Conservation (phyloP, 2,797 vertebrate genomes). For the Diplodus sargus region DNA sequence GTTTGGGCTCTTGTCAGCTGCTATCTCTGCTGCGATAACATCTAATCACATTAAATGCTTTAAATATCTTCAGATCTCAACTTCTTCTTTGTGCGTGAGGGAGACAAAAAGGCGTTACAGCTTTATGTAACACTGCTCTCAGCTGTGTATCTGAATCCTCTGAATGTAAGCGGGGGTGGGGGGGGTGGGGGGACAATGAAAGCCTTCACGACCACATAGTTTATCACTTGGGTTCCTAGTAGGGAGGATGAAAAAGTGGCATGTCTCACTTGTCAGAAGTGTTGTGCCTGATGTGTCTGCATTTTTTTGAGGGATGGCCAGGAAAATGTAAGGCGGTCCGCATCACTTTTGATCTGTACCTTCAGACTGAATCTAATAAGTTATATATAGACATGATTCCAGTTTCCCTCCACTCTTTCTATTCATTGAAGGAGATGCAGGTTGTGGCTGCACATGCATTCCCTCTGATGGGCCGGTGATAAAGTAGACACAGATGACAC, state of each 20-base stretch:
- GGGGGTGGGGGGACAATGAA: constrained; percentile 54
- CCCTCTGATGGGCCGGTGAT: constrained; percentile 65
- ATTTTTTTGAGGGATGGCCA: constrained; percentile 69
- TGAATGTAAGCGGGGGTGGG: constrained; percentile 48
- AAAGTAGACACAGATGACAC: constrained; percentile 72
- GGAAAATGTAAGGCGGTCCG: constrained; percentile 60
- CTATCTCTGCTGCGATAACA: constrained; percentile 25
- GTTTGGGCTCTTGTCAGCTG: constrained; percentile 27
- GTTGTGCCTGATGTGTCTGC: constrained; percentile 28
- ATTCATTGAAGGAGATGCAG: constrained; percentile 47
- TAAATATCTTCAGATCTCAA: constrained; percentile 27
- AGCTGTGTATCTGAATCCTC: constrained; percentile 23
- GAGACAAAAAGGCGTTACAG: constrained; percentile 4
- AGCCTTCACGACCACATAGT: constrained; percentile 56
- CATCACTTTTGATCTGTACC: constrained; percentile 71
- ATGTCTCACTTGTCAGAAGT: constrained; percentile 53
- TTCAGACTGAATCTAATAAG: constrained; percentile 54
- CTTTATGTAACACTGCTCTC: constrained; percentile 17
- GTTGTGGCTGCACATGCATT: constrained; percentile 47
- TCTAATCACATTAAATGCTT: constrained; percentile 30
- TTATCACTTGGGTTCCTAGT: constrained; percentile 61
- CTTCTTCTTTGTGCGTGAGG: constrained; percentile 9
- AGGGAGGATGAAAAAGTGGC: constrained; percentile 37
- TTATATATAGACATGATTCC: constrained; percentile 60
- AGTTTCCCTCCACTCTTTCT: constrained; percentile 33